Evolutionary conservation across 2,113 vertebrate species (phyloP), one percentile per base, ranked within the genome.

Genomic region (Siniperca chuatsi): DNA sequence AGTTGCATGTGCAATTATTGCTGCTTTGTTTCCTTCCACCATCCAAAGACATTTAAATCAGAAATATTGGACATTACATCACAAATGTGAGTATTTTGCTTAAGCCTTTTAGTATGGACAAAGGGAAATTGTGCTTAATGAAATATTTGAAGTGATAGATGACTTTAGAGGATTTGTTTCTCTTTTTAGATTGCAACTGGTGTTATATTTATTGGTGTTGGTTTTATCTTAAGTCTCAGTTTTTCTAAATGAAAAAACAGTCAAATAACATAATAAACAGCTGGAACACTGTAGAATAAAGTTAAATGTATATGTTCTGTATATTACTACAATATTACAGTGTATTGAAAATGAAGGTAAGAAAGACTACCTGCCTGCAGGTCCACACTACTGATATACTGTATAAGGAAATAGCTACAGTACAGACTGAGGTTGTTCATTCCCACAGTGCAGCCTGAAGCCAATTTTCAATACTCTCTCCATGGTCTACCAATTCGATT

Each of bases 381-480:
- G 50, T 75, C 55, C 57, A 80, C 20, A 66, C 37, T 11, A 25
- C 23, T 77, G 79, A 81, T 69, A 54, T 76, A 46, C 44, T 46
- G 11, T 48, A 82, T 65, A 79, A 66, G 64, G 44, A 77, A 79
- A 68, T 55, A 62, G 35, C 35, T 54, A 16, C 46, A 79, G 54
- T 20, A n/a, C 9, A 50, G 75, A 35, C n/a, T 72, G 15, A 66
- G 61, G 40, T 78, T 80, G 61, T 82, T 89, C 69, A 82, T 68
- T 83, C 76, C 23, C 75, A 70, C 57, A 64, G 75, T 75, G 57
- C 60, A 77, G 61, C 64, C 72, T 69, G 57, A 79, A 82, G 65
- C 44, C 75, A 81, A 86, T 90, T 82, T 87, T 60, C 66, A 64
- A 48, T n/a, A 5, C 64, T 79, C 46, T 40, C 37, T 75, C 75